phyloP scores from a whole-genome alignment of 2,113 vertebrate species.

The Semicossyphus pulcher region DNA sequence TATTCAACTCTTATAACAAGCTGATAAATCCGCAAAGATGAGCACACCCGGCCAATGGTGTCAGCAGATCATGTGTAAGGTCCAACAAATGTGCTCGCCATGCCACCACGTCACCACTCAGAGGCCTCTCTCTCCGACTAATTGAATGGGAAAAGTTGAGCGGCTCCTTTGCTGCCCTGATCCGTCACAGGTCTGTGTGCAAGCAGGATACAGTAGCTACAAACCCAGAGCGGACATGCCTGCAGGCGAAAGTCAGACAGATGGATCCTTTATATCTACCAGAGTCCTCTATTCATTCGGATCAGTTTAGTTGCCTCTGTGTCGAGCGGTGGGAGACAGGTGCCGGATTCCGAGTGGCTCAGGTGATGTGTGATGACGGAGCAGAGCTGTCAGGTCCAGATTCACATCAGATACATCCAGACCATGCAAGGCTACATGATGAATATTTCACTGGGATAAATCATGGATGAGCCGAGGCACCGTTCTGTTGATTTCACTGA shows the following conservation, averaged over 20 bases:
- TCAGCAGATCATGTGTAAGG: slow-evolving; percentile 52
- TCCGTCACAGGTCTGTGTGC: too few species aligned
- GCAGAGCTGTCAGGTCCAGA: slow-evolving; percentile 78
- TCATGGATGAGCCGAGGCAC: slow-evolving; percentile 76
- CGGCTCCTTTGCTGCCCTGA: slow-evolving; percentile 51
- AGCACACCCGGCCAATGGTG: slow-evolving; percentile 53
- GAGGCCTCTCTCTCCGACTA: slow-evolving; percentile 56
- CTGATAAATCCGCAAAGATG: slow-evolving; percentile 53
- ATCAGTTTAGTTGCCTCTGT: slow-evolving; percentile 75
- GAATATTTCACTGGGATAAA: slow-evolving; percentile 82
- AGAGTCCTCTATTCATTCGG: slow-evolving; percentile 76
- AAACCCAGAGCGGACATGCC: slow-evolving; percentile 73
- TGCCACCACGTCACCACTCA: slow-evolving; percentile 19
- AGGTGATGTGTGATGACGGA: slow-evolving; percentile 79
- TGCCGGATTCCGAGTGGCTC: slow-evolving; percentile 67
- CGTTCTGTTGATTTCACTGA: slow-evolving; percentile 79
- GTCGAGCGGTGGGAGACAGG: slow-evolving; percentile 73
- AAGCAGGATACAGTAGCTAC: slow-evolving; percentile 62
- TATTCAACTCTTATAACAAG: slow-evolving; percentile 42
- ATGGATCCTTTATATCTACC: slow-evolving; percentile 75
- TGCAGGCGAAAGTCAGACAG: slow-evolving; percentile 74
- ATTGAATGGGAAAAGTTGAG: slow-evolving; percentile 78
- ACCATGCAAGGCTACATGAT: slow-evolving; percentile 76
- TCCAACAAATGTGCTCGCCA: slow-evolving; percentile 46
- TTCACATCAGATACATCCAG: slow-evolving; percentile 76